Percentiles rank a stretch among this genome's conserved stretches.
phyloP scores from a whole-genome alignment of 2,888 invertebrate genomes.

The Barypeithes pellucidus region DNA sequence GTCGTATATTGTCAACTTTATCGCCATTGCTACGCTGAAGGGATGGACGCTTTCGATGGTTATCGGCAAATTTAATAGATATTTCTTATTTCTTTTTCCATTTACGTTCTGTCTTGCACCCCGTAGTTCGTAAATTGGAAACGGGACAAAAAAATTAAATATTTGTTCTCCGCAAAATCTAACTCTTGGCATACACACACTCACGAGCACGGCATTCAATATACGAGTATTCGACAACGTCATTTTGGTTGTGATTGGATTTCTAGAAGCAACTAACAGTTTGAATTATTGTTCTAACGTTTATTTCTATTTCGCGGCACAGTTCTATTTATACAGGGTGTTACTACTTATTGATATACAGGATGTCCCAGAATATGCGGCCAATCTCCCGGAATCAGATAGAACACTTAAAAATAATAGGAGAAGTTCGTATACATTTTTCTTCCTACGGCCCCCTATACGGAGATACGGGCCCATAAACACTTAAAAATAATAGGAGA shows the following conservation, averaged over 20 bases:
- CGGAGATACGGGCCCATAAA: no score
- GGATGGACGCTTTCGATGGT: slow-evolving; percentile 38
- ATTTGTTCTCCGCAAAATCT: slow-evolving; percentile 26
- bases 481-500: no score
- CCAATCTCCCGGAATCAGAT: no score
- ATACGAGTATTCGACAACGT: not conserved
- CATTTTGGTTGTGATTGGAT: slow-evolving; percentile 10
- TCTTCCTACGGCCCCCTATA: no score
- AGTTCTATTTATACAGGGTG: no score
- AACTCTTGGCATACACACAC: slow-evolving; percentile 30
- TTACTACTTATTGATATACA: no score
- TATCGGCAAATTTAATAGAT: slow-evolving; percentile 46
- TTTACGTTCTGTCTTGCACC: slow-evolving; percentile 33
- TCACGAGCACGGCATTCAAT: not conserved
- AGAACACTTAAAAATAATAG: no score
- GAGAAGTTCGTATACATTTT: no score
- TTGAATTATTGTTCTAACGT: slow-evolving; percentile 2
- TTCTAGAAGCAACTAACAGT: slow-evolving; percentile 4
- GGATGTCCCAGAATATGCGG: no score
- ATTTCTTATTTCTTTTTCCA: slow-evolving; percentile 42
- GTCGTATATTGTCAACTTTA: slow-evolving; percentile 39
- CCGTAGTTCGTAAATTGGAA: slow-evolving; percentile 35
- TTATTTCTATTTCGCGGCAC: no score
- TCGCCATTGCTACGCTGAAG: slow-evolving; percentile 40
- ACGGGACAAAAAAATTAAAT: slow-evolving; percentile 30